Conservation (phyloP, 2,797 vertebrate genomes). For the Denticeps clupeoides region DNA sequence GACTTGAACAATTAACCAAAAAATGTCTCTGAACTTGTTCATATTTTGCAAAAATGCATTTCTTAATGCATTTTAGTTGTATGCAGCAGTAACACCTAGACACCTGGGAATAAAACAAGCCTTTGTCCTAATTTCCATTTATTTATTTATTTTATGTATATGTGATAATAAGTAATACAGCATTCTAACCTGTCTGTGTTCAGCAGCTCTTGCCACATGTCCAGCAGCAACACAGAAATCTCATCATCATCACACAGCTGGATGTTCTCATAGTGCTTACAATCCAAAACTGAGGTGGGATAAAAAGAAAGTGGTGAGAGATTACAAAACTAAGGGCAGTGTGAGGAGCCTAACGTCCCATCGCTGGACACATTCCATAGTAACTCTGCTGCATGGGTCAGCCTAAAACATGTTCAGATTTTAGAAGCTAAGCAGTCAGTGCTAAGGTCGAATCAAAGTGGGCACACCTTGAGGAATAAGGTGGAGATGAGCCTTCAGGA, state of each 20-base stretch:
- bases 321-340: neutral
- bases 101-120: no score
- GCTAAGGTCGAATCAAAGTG: neutral
- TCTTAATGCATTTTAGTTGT: no score
- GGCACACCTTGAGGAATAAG: constrained; percentile 65
- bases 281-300: constrained; percentile 65
- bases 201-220: constrained; percentile 66
- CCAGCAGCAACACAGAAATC: constrained; percentile 58
- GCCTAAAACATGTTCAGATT: neutral
- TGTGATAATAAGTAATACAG: neutral
- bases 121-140: neutral
- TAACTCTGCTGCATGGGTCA: no score
- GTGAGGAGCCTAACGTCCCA: no score
- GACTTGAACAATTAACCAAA: no score
- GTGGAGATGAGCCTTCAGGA: constrained; percentile 60
- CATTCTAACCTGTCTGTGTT: constrained; percentile 59
- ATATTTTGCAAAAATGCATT: no score
- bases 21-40: no score
- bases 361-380: no score
- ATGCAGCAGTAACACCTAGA: no score
- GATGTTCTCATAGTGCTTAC: constrained; percentile 68
- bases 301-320: neutral
- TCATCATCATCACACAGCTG: constrained; percentile 72
- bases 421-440: constrained; percentile 21
- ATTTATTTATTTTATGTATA: neutral